These are phyloP conservation scores for Papilio aristodemus DNA, from an alignment of 1,140 invertebrate species.

Conservation along the genomic window DNA sequence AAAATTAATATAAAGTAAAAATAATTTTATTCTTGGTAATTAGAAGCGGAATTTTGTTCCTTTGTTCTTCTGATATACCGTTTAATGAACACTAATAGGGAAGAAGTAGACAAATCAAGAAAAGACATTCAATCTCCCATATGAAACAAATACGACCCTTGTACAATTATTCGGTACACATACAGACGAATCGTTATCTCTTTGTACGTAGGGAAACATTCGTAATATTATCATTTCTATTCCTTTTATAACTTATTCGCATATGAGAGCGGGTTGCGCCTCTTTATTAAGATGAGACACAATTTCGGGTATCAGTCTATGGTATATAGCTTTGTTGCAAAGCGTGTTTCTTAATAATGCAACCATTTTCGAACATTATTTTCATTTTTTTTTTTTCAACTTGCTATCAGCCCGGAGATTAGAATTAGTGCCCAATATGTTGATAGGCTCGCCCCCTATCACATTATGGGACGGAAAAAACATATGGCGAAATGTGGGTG, in stretches of 20 bases:
- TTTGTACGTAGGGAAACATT: slow-evolving; percentile 46
- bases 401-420: no score
- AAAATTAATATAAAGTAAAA: no score
- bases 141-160: slow-evolving; percentile 27
- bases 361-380: slow-evolving; percentile 53
- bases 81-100: neutral
- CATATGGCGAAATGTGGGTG: no score
- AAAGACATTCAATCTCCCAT: slow-evolving; percentile 31
- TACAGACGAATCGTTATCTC: slow-evolving; percentile 40
- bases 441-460: no score
- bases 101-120: neutral
- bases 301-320: slow-evolving; percentile 56
- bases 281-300: slow-evolving; percentile 58
- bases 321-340: slow-evolving; percentile 37
- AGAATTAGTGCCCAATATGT: no score
- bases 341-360: slow-evolving; percentile 66
- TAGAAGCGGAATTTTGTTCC: no score
- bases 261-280: slow-evolving; percentile 38
- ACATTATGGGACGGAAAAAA: no score
- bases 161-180: slow-evolving; percentile 32
- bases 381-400: no score
- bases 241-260: slow-evolving; percentile 50
- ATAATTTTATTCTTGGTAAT: no score
- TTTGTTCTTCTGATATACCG: neutral
- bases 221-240: slow-evolving; percentile 50